These are phyloP conservation scores for Platanista minor DNA, from an alignment of 2,113 vertebrate genomes.

Conservation along the genomic window DNA sequence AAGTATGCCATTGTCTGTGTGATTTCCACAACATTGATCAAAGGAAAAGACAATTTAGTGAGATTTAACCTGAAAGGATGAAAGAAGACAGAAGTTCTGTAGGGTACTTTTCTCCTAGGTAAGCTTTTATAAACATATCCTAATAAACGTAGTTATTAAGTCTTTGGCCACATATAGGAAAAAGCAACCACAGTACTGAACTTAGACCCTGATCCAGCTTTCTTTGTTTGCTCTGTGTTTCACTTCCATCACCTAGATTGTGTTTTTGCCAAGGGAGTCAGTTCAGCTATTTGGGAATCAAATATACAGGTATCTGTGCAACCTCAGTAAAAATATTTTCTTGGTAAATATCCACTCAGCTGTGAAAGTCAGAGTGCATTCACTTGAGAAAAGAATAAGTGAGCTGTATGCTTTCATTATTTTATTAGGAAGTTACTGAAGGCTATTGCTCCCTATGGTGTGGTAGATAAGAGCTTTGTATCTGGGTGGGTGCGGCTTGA, in stretches of 20 bases:
- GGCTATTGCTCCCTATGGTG: neutral
- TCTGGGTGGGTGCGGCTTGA: neutral
- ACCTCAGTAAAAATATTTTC: conserved; percentile 9
- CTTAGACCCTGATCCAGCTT: neutral
- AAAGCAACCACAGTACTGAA: neutral
- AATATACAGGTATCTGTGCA: neutral
- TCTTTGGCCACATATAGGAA: neutral
- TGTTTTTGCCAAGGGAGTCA: conserved; percentile 1
- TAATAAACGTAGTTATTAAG: neutral
- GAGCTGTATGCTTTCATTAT: neutral
- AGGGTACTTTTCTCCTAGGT: neutral
- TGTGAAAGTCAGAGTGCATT: conserved; percentile 8
- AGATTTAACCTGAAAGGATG: neutral
- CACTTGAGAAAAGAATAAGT: neutral
- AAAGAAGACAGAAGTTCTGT: neutral
- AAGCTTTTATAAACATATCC: neutral
- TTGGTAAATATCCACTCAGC: conserved; percentile 16
- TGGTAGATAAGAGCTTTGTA: neutral
- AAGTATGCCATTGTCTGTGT: neutral
- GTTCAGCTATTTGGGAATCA: neutral
- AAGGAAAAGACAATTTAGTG: neutral
- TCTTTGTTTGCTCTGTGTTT: neutral
- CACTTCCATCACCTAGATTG: neutral
- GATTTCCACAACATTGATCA: neutral
- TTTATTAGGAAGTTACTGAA: neutral